Conservation (phyloP, 2,797 vertebrate genomes). For the Rhodeus uyekii region DNA sequence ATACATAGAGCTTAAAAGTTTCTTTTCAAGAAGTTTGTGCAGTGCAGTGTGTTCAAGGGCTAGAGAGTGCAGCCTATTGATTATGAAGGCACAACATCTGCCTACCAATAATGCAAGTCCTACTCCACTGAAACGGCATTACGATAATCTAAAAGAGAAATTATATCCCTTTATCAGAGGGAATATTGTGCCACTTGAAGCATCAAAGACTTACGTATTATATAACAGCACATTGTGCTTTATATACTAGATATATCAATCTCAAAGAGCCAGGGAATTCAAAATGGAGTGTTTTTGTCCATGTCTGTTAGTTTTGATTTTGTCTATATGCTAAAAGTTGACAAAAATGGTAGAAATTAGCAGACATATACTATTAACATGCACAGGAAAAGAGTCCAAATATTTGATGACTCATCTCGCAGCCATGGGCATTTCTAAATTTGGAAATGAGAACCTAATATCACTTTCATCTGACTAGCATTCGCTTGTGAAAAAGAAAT, state of each 20-base stretch:
- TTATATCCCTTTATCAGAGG: neutral
- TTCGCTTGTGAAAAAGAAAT: neutral
- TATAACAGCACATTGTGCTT: neutral
- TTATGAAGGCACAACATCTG: slow-evolving; percentile 3
- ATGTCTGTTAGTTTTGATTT: neutral
- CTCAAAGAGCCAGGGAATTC: neutral
- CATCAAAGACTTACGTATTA: neutral
- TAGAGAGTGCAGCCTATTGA: neutral
- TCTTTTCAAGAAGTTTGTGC: neutral
- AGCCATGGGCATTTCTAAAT: neutral
- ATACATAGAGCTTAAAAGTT: neutral
- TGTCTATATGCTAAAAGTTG: neutral
- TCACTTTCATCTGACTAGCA: neutral
- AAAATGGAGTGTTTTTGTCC: neutral
- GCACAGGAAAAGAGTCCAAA: neutral
- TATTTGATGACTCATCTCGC: neutral
- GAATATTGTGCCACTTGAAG: neutral
- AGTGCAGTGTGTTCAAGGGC: neutral
- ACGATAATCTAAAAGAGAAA: neutral
- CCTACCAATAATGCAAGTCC: neutral
- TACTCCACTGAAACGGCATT: neutral
- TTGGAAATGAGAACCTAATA: neutral
- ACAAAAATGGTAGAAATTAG: neutral
- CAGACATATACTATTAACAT: neutral
- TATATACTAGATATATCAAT: neutral